Evolutionary conservation across 2,888 invertebrate genomes (phyloP), one percentile per base, ranked within the genome.

Genomic region (Campopleginae sp.): DNA sequence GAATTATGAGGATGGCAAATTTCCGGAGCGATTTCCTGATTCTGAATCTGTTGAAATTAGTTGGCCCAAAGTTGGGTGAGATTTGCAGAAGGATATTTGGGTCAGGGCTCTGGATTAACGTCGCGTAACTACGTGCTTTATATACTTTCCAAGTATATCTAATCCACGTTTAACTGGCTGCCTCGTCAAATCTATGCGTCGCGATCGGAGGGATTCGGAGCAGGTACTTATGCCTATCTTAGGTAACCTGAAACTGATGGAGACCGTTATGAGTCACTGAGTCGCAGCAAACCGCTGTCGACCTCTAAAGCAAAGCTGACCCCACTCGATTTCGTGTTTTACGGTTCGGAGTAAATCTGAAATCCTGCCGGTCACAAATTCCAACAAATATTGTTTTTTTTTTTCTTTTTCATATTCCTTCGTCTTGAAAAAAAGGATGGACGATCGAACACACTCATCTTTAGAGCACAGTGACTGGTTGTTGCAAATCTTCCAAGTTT

Each of bases 21-120:
- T 76, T 76, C 76, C 76, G 76, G 46, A 27, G 12, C 6, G 38
- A 33, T 76, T 76, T 51, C 76, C 76, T 46, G 48, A 65, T 65
- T 46, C 44, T 23, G 65, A 48, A 38, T 38, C 65, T 38, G 65
- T 65, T 38, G 7, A 23, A 76, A 76, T 76, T 76, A 76, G 51
- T 38, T 51, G 17, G 23, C 14, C 46, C 19, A 65, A 19, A 51
- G 58, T 58, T 58, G 17, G 76, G 17, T 38, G 19, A 8, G 75
- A 63, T 46, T 63, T 46, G 33, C 23, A 48, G 42, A 23, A 38
- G 65, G 38, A n/a, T 33, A 65, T n/a, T n/a, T 33, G 76, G 65
- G 48, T 63, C 51, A 48, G n/a, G 48, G 31, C 46, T 58, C 27
- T n/a, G 31, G 38, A 33, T 48, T 63, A 23, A 23, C 65, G 12